Percentiles rank a stretch among this genome's conserved stretches.
Evolutionary conservation across 2,888 invertebrate genomes (phyloP).

Genomic region (Heteropelma amictum): DNA sequence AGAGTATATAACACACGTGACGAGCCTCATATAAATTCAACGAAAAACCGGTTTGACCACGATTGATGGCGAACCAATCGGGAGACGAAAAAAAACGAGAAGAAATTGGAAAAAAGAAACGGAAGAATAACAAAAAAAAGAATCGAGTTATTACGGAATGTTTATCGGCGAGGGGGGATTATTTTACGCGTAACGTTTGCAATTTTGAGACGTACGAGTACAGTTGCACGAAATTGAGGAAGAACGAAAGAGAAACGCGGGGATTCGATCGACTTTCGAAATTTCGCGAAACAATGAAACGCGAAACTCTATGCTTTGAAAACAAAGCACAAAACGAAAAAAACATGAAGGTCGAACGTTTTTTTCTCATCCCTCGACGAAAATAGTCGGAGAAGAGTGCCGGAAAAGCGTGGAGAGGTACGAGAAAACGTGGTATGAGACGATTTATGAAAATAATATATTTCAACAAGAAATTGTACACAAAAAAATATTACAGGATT

Average conservation of each 20-base stretch:
- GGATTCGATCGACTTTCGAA: not conserved
- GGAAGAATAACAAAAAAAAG: not conserved
- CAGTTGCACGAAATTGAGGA: not conserved
- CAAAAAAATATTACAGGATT: constrained; percentile 63
- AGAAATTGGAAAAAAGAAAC: no score
- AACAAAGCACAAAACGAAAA: not conserved
- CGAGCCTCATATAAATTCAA: constrained; percentile 32
- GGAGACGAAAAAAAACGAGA: constrained; percentile 4
- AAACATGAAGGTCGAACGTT: not conserved
- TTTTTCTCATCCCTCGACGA: no score
- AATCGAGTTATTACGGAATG: constrained; percentile 18
- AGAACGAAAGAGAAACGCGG: not conserved
- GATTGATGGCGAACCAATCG: constrained; percentile 39
- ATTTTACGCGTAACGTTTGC: constrained; percentile 3
- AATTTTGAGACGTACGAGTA: not conserved
- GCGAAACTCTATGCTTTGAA: no score
- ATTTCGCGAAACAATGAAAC: no score
- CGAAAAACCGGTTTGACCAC: constrained; percentile 40
- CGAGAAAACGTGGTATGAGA: constrained; percentile 11
- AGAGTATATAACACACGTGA: not conserved
- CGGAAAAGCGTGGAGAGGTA: not conserved
- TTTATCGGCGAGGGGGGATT: constrained; percentile 8
- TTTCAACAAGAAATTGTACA: constrained; percentile 64
- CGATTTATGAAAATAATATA: constrained; percentile 63
- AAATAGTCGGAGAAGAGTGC: no score